Percentiles rank a stretch among this genome's conserved stretches.
phyloP scores from a whole-genome alignment of 2,113 vertebrate species.

The Cochlearius cochlearius region DNA sequence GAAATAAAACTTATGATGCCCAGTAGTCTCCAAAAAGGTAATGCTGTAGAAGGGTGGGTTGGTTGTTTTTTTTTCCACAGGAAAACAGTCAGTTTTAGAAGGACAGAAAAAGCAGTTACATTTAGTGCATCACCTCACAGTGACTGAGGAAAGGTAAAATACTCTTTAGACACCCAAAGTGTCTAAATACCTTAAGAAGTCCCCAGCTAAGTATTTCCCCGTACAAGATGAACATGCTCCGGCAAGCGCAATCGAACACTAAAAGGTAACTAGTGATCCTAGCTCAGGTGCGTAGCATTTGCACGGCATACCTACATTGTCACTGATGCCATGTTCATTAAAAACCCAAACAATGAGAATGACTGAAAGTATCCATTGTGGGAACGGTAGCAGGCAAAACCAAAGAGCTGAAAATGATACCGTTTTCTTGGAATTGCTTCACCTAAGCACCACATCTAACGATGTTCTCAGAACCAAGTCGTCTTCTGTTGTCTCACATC shows the following conservation, averaged over 20 bases:
- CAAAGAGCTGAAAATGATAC: neutral
- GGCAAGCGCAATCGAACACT: neutral
- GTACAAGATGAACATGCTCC: neutral
- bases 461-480: neutral
- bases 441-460: neutral
- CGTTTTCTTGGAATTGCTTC: neutral
- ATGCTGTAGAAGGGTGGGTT: neutral
- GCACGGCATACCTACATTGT: neutral
- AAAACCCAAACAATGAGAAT: neutral
- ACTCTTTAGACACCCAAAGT: neutral
- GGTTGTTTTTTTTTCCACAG: too few relatives aligned
- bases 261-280: neutral
- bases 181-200: neutral
- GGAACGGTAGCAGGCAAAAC: neutral
- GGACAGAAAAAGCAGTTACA: neutral
- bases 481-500: neutral
- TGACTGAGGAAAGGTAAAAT: neutral
- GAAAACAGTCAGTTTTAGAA: neutral
- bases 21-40: neutral
- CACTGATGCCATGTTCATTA: neutral
- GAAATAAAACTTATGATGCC: neutral
- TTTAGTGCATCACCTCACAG: neutral
- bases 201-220: neutral
- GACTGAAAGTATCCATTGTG: neutral
- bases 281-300: fast-evolving